Evolutionary conservation across 1,140 invertebrate genomes (phyloP).

Genomic region (Pygmarrhopalites habei): DNA sequence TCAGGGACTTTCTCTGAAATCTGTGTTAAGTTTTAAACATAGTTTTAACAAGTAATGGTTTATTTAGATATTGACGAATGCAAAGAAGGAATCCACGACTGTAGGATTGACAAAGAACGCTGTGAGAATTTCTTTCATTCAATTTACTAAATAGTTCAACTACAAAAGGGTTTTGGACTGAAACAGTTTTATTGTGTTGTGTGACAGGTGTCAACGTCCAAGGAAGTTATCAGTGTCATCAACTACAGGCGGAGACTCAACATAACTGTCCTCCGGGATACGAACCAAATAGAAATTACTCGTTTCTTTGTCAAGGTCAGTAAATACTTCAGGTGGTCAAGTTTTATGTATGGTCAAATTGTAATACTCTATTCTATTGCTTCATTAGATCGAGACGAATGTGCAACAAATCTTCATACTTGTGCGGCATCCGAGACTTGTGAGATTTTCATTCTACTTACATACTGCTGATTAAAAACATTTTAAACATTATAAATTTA

Average conservation of each 20-base stretch:
- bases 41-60: not conserved
- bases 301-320: constrained; percentile 37
- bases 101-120: constrained; percentile 41
- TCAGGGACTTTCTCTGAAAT: not conserved
- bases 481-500: no score
- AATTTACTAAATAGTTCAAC: no score
- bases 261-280: constrained; percentile 38
- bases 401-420: constrained; percentile 29
- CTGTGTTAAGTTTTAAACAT: no score
- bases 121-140: no score
- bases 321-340: no score
- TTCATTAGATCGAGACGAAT: constrained; percentile 38
- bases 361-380: no score
- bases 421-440: constrained; percentile 39
- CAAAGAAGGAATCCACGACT: constrained; percentile 45
- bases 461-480: no score
- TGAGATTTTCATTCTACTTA: no score
- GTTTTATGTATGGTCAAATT: no score
- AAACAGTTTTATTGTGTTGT: no score
- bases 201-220: no score
- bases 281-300: constrained; percentile 35
- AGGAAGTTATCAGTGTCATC: constrained; percentile 44
- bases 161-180: no score
- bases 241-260: constrained; percentile 16
- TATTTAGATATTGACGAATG: constrained; percentile 51